phyloP scores from a whole-genome alignment of 2,888 invertebrate genomes.

The Chrysotoxum bicinctum region DNA sequence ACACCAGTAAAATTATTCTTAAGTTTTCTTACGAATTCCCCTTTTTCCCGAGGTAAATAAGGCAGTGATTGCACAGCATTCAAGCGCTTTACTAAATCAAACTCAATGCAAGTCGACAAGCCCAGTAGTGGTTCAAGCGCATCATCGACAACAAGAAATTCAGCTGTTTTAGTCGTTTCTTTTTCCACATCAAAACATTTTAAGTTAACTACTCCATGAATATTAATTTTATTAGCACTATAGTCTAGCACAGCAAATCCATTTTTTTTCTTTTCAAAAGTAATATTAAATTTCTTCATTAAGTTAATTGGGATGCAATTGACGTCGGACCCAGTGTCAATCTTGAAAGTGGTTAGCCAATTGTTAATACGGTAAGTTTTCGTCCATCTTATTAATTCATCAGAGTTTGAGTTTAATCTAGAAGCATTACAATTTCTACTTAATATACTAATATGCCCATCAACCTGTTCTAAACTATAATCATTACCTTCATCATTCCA shows the following conservation, averaged over 20 bases:
- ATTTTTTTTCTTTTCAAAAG: conserved; percentile 24
- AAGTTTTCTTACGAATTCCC: too few relatives aligned
- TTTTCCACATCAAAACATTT: conserved; percentile 28
- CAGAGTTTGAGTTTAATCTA: conserved; percentile 31
- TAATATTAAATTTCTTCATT: conserved; percentile 25
- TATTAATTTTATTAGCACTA: conserved; percentile 50
- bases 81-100: conserved; percentile 16
- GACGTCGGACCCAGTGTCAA: conserved; percentile 44
- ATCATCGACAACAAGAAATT: conserved; percentile 32
- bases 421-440: conserved; percentile 17
- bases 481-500: conserved; percentile 28
- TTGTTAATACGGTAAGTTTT: conserved; percentile 9
- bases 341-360: conserved; percentile 10
- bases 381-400: neutral
- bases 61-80: conserved; percentile 11
- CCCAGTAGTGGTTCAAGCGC: conserved; percentile 35
- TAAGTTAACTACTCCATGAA: conserved; percentile 19
- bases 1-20: conserved; percentile 14
- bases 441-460: conserved; percentile 30
- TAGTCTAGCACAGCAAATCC: conserved; percentile 60
- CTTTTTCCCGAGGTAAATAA: conserved; percentile 5
- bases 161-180: neutral
- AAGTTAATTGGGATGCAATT: conserved; percentile 38
- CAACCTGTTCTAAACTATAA: conserved; percentile 15
- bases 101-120: conserved; percentile 24